phyloP scores from a whole-genome alignment of 2,113 vertebrate species.

The Ariopsis seemanni region DNA sequence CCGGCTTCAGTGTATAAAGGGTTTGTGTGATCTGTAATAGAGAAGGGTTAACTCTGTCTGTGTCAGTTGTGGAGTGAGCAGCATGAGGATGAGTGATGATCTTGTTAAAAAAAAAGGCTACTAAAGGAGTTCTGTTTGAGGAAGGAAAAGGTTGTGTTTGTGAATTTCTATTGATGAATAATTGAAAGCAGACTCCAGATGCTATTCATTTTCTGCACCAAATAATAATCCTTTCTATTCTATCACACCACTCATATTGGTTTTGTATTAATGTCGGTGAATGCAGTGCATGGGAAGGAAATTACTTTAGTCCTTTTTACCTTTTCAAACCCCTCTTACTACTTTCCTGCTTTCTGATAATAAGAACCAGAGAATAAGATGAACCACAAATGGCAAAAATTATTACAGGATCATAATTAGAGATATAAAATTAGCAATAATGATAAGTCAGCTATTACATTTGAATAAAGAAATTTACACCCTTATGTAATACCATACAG shows the following conservation, averaged over 20 bases:
- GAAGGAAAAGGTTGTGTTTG: conserved; percentile 30
- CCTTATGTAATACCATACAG: background rate
- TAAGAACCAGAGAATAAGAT: background rate
- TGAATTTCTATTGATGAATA: conserved; percentile 44
- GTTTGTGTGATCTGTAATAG: background rate
- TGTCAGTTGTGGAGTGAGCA: background rate
- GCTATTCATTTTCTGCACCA: conserved; percentile 34
- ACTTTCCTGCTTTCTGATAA: background rate
- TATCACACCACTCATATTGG: conserved; percentile 5
- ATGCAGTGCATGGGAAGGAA: conserved; percentile 17
- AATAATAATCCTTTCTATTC: conserved; percentile 22
- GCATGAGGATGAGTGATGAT: background rate
- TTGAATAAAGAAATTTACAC: background rate
- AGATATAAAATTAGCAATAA: conserved; percentile 29
- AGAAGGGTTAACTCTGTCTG: background rate
- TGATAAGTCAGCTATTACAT: background rate
- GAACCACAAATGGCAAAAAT: background rate
- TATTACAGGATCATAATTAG: background rate
- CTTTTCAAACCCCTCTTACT: conserved; percentile 28
- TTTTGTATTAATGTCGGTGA: conserved; percentile 23
- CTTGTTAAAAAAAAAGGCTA: background rate
- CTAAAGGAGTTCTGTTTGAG: conserved; percentile 41
- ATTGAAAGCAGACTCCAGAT: conserved; percentile 17
- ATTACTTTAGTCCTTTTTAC: conserved; percentile 35
- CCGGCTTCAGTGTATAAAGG: background rate